phyloP scores from a whole-genome alignment of 2,888 invertebrate genomes.

The Baccha elongata region DNA sequence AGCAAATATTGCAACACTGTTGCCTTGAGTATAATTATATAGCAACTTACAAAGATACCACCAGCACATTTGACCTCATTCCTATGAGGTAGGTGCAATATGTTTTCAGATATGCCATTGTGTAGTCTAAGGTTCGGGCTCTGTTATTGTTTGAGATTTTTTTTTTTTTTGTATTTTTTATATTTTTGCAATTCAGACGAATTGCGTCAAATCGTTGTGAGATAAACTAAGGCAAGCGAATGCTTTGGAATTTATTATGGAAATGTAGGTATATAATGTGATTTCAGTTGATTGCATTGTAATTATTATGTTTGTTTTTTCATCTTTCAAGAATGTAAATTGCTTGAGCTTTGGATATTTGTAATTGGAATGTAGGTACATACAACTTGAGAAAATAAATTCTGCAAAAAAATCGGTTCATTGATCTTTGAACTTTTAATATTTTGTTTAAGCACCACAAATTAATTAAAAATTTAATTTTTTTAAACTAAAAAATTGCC shows the following conservation, averaged over 20 bases:
- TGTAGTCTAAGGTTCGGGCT: conserved; percentile 41
- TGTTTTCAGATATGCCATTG: conserved; percentile 54
- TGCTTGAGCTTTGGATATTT: neutral
- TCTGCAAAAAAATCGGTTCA: no score
- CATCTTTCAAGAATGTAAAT: neutral
- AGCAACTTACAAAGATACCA: conserved; percentile 58
- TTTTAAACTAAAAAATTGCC: no score
- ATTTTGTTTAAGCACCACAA: no score
- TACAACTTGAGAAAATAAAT: no score
- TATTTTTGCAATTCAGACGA: conserved; percentile 69
- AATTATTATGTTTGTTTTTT: conserved; percentile 19
- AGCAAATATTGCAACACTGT: conserved; percentile 56
- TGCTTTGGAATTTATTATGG: conserved; percentile 47
- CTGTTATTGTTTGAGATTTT: conserved; percentile 46
- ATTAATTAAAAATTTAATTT: no score
- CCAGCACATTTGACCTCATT: conserved; percentile 71
- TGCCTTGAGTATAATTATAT: conserved; percentile 69
- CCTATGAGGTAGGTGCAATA: conserved; percentile 71
- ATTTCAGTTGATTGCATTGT: conserved; percentile 51
- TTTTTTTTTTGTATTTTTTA: conserved; percentile 11
- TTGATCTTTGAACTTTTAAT: no score
- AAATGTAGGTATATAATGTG: conserved; percentile 45
- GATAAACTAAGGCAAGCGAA: conserved; percentile 60
- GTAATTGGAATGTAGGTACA: no score
- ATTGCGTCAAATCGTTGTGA: conserved; percentile 69